Conservation (phyloP, 2,113 vertebrate species). For the Phalacrocorax brasilianus region DNA sequence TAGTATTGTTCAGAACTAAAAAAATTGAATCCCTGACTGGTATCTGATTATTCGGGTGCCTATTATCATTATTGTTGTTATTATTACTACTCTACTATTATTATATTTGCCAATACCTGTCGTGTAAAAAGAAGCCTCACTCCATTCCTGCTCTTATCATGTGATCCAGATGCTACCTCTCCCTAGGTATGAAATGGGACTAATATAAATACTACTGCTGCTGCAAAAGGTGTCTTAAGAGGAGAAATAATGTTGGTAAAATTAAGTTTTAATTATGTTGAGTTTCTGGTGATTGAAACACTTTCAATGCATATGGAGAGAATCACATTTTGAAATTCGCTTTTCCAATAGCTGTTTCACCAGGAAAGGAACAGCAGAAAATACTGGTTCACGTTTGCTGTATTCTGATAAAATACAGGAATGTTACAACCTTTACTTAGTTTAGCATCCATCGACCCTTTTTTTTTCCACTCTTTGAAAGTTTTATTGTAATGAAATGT, state of each 20-base stretch:
- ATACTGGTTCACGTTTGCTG: slow-evolving; percentile 25
- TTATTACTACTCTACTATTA: background rate
- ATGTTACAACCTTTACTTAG: slow-evolving; percentile 45
- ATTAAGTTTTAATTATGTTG: background rate
- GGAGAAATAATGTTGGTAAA: background rate
- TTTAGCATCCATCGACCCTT: slow-evolving; percentile 57
- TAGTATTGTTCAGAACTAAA: background rate
- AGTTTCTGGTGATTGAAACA: background rate
- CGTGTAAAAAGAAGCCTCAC: background rate
- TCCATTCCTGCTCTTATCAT: background rate
- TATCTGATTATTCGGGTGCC: background rate
- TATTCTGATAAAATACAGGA: slow-evolving; percentile 41
- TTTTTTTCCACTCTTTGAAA: slow-evolving; percentile 16
- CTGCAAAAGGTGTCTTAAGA: background rate
- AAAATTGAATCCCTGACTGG: background rate
- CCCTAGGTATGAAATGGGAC: background rate
- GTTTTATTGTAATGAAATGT: slow-evolving; percentile 60
- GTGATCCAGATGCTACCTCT: background rate
- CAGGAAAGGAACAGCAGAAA: slow-evolving; percentile 15
- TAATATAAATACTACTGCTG: background rate
- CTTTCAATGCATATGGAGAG: background rate
- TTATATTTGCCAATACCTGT: background rate
- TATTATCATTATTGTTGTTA: background rate
- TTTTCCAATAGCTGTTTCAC: slow-evolving; percentile 11
- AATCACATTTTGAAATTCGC: background rate